Percentiles rank a stretch among this genome's conserved stretches.
phyloP scores from a whole-genome alignment of 2,797 vertebrate genomes.

The Salmo trutta region DNA sequence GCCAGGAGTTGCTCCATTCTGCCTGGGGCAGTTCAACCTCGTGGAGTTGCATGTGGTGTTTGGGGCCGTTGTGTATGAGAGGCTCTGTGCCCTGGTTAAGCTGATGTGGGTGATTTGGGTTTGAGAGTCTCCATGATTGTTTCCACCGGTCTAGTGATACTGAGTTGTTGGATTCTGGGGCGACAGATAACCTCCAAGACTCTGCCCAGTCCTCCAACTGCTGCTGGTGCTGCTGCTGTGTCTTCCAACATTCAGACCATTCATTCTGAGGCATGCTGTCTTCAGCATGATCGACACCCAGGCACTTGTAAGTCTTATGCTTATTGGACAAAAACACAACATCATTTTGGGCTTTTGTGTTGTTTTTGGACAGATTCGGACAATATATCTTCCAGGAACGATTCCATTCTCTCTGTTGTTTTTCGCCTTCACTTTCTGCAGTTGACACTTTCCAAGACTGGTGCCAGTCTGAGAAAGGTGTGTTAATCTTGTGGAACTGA shows the following conservation, averaged over 20 bases:
- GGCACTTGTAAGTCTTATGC: slow-evolving; percentile 38
- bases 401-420: slow-evolving; percentile 10
- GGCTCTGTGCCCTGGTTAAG: not conserved
- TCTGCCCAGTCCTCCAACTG: slow-evolving; percentile 1
- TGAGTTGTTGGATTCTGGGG: not conserved
- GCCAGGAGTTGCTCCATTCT: slow-evolving; percentile 21
- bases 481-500: slow-evolving; percentile 58
- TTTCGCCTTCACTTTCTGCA: slow-evolving; percentile 7
- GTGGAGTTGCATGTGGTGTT: not conserved
- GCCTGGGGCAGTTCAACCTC: not conserved
- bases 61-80: not conserved
- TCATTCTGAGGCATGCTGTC: not conserved
- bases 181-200: slow-evolving; percentile 21
- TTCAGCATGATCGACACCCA: slow-evolving; percentile 10
- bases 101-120: not conserved
- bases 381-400: slow-evolving; percentile 35
- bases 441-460: slow-evolving; percentile 53
- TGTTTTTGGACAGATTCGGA: slow-evolving; percentile 26
- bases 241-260: slow-evolving; percentile 64
- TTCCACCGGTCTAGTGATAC: slow-evolving; percentile 13
- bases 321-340: slow-evolving; percentile 54
- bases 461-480: slow-evolving; percentile 58
- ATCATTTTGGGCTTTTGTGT: slow-evolving; percentile 27
- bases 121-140: slow-evolving; percentile 25
- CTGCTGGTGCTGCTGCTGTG: not conserved